Evolutionary conservation across 2,113 vertebrate species (phyloP), one percentile per base, ranked within the genome.

Genomic region (Centropus bengalensis): DNA sequence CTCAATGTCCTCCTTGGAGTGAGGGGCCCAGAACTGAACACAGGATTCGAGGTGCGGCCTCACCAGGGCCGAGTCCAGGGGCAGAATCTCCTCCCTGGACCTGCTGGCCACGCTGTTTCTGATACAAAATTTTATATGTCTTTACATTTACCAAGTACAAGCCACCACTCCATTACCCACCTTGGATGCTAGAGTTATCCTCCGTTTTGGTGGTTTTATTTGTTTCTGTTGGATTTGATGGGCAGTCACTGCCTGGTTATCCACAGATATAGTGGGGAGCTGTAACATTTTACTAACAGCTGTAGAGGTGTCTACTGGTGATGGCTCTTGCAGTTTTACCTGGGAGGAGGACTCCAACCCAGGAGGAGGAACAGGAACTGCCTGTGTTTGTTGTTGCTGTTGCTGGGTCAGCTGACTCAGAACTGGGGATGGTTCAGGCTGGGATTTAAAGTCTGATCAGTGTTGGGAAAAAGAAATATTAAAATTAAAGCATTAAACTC

Each of bases 361-460:
- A 93, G 96, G 97, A 97, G 96, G 96, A 77, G 94, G 97, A 93
- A 86, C 91, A 78, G 98, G 60, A 86, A 98, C 88, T 75, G 96
- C 47, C 82, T 97, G 98, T 15, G 33, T 97, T 97, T 97, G 97
- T 26, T 98, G 97, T 2, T 98, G 98, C 78, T 99, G 99, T 93
- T 98, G 97, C 92, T 99, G 99, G 63, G 98, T 98, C 88, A 99
- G 94, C 90, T 99, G 99, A 97, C 99, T 99, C 92, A 99, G 98
- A 96, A 99, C 98, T 10, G 98, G 98, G 33, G 99, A 99, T 26
- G 99, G 99, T 71, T 99, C 99, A 62, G 99, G 99, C 84, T 99
- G 99, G 91, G 98, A 97, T 96, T 99, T 99, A 92, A 99, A 98
- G 91, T 99, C 99, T 98, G 98, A 28, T 30, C 88, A 75, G 70